Percentiles rank a stretch among this genome's conserved stretches.
Conservation (phyloP, 2,888 invertebrate species). For the Norana najaformis region DNA sequence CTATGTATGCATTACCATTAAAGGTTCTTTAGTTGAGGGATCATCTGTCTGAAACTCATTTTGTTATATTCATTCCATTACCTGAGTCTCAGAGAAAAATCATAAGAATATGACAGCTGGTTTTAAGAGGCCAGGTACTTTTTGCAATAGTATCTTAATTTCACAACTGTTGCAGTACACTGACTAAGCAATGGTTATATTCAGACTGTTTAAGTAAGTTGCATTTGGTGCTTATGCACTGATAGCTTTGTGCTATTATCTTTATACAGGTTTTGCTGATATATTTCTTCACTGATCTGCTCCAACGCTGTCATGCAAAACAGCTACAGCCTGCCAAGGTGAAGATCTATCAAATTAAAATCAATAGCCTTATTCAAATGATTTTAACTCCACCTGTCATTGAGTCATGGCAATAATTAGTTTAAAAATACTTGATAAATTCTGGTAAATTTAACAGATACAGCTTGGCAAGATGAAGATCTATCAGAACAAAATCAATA, state of each 20-base stretch:
- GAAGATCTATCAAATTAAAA: conserved; percentile 3
- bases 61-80: too few relatives aligned
- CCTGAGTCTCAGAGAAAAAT: too few relatives aligned
- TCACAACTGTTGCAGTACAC: not conserved
- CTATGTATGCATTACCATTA: too few relatives aligned
- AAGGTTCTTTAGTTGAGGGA: too few relatives aligned
- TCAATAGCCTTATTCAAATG: conserved; percentile 41
- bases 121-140: not conserved
- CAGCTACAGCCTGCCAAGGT: conserved; percentile 49
- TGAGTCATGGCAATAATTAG: not conserved
- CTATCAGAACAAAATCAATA: too few relatives aligned
- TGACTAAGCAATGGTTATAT: not conserved
- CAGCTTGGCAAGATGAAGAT: too few relatives aligned
- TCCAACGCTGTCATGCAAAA: conserved; percentile 53
- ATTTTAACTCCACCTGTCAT: not conserved
- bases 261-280: conserved; percentile 51
- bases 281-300: conserved; percentile 54
- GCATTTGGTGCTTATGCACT: not conserved
- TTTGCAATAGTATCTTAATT: not conserved
- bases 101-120: not conserved
- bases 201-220: not conserved
- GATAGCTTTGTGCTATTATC: not conserved
- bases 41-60: too few relatives aligned
- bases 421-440: not conserved
- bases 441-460: too few relatives aligned